These are phyloP conservation scores for Scotopteryx bipunctaria DNA, from an alignment of 2,888 invertebrate genomes.

Conservation along the genomic window DNA sequence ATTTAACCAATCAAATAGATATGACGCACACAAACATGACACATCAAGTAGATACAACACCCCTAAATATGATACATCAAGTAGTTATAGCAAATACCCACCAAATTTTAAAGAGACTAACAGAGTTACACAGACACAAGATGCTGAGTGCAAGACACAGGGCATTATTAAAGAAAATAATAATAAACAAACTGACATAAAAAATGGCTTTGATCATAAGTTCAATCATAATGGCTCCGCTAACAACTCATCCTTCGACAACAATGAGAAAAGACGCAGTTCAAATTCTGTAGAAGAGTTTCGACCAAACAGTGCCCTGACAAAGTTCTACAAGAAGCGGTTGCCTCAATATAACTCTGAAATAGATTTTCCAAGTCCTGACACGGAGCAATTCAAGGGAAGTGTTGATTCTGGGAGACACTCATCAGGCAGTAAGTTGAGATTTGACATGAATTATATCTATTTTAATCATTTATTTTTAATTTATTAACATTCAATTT, in stretches of 20 bases:
- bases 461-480: no score
- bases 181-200: not conserved
- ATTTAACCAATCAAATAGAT: no score
- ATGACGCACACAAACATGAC: constrained; percentile 3
- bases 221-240: not conserved
- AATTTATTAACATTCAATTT: no score
- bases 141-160: not conserved
- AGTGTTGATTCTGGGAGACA: constrained; percentile 56
- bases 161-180: constrained; percentile 1
- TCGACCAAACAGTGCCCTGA: constrained; percentile 38
- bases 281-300: not conserved
- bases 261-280: no score
- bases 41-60: no score
- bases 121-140: not conserved
- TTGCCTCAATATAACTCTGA: constrained; percentile 42
- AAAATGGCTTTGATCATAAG: not conserved
- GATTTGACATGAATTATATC: no score
- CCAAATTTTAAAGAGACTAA: constrained; percentile 1
- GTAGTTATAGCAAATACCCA: no score
- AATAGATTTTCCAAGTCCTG: constrained; percentile 16
- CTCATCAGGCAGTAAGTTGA: constrained; percentile 61
- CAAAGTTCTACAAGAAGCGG: constrained; percentile 56
- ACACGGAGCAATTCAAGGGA: constrained; percentile 33
- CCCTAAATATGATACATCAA: no score
- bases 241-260: not conserved